Conservation (phyloP, 92 coral and sea anemone genomes). For the Palythoa heliodiscus region DNA sequence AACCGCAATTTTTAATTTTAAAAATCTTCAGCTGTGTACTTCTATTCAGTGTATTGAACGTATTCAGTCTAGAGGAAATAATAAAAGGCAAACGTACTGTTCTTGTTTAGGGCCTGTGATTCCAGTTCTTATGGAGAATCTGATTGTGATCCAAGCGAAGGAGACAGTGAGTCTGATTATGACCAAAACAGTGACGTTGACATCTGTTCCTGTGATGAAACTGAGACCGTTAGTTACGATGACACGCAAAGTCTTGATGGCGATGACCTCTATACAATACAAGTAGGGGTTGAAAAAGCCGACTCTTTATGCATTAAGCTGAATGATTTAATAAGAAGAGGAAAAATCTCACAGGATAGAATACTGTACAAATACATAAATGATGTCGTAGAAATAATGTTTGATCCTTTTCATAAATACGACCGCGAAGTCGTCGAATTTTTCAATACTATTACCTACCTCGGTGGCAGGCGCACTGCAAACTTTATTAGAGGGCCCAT, state of each 20-base stretch:
- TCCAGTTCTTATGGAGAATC: slow-evolving; percentile 43
- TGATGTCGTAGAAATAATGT: slow-evolving; percentile 65
- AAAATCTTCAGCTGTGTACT: no score
- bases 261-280: slow-evolving; percentile 57
- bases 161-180: not conserved
- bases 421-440: slow-evolving; percentile 58
- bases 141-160: slow-evolving; percentile 11
- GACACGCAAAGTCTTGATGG: slow-evolving; percentile 26
- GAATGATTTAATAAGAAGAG: slow-evolving; percentile 51
- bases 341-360: slow-evolving; percentile 61
- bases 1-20: no score
- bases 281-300: slow-evolving; percentile 57
- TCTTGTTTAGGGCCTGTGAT: slow-evolving; percentile 38
- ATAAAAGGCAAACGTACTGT: slow-evolving; percentile 16
- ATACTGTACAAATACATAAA: slow-evolving; percentile 46
- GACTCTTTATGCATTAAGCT: slow-evolving; percentile 56
- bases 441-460: slow-evolving; percentile 62
- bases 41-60: no score
- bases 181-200: slow-evolving; percentile 5
- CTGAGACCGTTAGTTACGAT: slow-evolving; percentile 8
- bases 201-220: slow-evolving; percentile 27
- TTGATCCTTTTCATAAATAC: slow-evolving; percentile 62
- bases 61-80: not conserved
- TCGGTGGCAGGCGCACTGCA: slow-evolving; percentile 53
- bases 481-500: slow-evolving; percentile 63